Evolutionary conservation across 2,113 vertebrate species (phyloP).

Genomic region (Paradoxurus hermaphroditus): DNA sequence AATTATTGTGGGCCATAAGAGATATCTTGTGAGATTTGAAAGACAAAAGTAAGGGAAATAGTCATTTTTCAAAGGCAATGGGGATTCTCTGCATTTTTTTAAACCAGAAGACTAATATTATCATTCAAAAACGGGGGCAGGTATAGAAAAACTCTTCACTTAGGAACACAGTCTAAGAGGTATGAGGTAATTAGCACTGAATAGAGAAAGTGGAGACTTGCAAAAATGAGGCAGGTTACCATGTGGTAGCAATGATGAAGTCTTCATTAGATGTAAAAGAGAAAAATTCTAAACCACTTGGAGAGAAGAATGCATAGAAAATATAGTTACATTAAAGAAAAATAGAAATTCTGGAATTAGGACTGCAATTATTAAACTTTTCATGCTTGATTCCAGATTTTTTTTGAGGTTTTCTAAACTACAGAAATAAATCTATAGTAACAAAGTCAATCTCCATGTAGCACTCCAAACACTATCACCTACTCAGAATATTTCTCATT

Average conservation of each 20-base stretch:
- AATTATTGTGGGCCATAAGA: background rate
- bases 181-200: background rate
- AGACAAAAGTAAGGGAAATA: background rate
- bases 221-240: background rate
- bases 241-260: rapidly evolving
- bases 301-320: background rate
- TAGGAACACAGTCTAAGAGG: background rate
- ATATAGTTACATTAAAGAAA: background rate
- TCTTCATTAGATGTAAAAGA: background rate
- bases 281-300: background rate
- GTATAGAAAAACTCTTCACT: background rate
- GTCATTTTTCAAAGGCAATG: background rate
- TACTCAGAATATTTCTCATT: background rate
- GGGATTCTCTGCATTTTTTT: background rate
- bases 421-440: background rate
- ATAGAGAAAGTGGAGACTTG: background rate
- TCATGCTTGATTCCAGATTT: background rate
- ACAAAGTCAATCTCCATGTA: background rate
- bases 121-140: background rate
- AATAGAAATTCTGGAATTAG: background rate
- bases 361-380: background rate
- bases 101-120: background rate
- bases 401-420: background rate
- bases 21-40: background rate
- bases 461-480: rapidly evolving